A percentile compares a stretch with the other conserved stretches of the same genome.
phyloP scores from a whole-genome alignment of 2,888 invertebrate species.

The Cabera pusaria region DNA sequence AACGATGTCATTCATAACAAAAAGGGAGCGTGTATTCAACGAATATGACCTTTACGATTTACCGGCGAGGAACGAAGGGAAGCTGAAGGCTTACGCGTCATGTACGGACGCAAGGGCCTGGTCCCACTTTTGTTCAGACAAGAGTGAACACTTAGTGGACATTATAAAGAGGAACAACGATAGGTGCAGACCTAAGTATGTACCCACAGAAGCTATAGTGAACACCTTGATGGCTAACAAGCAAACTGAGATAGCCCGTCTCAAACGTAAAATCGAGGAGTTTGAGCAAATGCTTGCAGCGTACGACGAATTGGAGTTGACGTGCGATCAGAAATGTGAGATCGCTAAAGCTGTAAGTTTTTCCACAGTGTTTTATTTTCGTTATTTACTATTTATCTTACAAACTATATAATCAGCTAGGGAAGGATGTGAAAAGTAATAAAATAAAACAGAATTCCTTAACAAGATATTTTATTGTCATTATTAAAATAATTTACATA shows the following conservation, averaged over 20 bases:
- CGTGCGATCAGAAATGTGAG: slow-evolving; percentile 68
- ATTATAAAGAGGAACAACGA: slow-evolving; percentile 75
- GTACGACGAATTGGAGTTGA: slow-evolving; percentile 70
- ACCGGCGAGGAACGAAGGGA: slow-evolving; percentile 77
- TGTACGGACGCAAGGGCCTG: slow-evolving; percentile 83
- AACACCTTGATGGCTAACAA: slow-evolving; percentile 72
- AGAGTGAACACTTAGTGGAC: slow-evolving; percentile 82
- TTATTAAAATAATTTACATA: no score
- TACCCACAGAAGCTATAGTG: slow-evolving; percentile 71
- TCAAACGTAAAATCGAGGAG: slow-evolving; percentile 73
- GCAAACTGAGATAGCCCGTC: slow-evolving; percentile 74
- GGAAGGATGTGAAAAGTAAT: no score
- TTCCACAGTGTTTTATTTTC: not conserved
- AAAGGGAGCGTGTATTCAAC: slow-evolving; percentile 74
- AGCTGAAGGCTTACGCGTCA: slow-evolving; percentile 81
- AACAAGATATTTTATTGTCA: no score
- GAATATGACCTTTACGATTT: slow-evolving; percentile 71
- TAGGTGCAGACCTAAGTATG: slow-evolving; percentile 60
- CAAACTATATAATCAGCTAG: no score
- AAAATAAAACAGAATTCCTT: no score
- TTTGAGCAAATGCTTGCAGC: slow-evolving; percentile 69
- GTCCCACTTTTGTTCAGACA: slow-evolving; percentile 80
- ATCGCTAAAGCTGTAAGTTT: slow-evolving; percentile 67
- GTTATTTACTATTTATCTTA: not conserved
- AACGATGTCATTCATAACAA: slow-evolving; percentile 76